Evolutionary conservation across 2,113 vertebrate species (phyloP).

Genomic region (Chaetorhynchus papuensis): DNA sequence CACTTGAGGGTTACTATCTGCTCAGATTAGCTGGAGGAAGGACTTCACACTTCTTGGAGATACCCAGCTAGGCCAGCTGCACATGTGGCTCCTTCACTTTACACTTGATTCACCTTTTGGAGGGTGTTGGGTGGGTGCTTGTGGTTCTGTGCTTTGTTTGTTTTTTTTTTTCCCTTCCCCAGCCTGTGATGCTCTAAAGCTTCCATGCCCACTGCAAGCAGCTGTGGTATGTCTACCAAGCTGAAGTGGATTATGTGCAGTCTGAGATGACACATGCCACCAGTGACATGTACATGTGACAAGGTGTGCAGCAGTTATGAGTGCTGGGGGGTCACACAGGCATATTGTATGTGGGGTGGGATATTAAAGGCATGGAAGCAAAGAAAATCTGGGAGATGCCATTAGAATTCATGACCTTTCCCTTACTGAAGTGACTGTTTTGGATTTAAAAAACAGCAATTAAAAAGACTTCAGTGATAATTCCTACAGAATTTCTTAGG

Average conservation of each 20-base stretch:
- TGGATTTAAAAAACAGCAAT: not conserved
- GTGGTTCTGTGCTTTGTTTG: not conserved
- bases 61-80: not conserved
- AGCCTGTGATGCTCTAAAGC: not conserved
- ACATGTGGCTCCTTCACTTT: not conserved
- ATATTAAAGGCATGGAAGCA: not conserved
- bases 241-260: not conserved
- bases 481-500: not conserved
- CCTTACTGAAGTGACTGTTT: not conserved
- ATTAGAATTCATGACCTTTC: not conserved
- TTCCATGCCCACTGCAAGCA: not conserved
- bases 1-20: not conserved
- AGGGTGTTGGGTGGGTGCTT: not conserved
- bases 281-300: not conserved
- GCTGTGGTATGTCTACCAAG: not conserved
- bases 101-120: not conserved
- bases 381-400: not conserved
- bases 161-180: not conserved
- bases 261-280: not conserved
- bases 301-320: not conserved
- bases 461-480: not conserved
- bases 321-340: not conserved
- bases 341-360: not conserved
- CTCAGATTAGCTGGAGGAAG: not conserved
- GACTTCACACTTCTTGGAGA: not conserved